Percentiles rank a stretch among this genome's conserved stretches.
phyloP scores from a whole-genome alignment of 1,140 invertebrate genomes.

The Saccostrea glomerata region DNA sequence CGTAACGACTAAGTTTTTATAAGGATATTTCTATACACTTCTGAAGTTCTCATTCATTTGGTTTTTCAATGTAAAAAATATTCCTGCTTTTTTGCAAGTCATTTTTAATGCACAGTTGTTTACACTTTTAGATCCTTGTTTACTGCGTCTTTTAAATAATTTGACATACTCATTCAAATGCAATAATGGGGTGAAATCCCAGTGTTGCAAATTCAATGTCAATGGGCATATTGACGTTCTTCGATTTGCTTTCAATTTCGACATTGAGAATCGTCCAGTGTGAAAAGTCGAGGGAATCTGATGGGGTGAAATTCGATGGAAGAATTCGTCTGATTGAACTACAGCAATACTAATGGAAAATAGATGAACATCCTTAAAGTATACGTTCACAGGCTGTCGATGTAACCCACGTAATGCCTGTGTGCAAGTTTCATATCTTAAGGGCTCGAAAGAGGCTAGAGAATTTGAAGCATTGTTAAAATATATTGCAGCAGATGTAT shows the following conservation, averaged over 20 bases:
- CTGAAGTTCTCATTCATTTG: too few species aligned
- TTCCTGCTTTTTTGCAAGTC: not conserved
- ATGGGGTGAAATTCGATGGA: slow-evolving; percentile 26
- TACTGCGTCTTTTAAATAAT: not conserved
- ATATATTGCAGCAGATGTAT: too few species aligned
- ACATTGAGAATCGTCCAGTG: slow-evolving; percentile 15
- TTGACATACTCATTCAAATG: not conserved
- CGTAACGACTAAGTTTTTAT: not conserved
- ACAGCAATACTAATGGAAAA: slow-evolving; percentile 8
- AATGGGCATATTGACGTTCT: slow-evolving; percentile 28
- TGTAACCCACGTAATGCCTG: not conserved
- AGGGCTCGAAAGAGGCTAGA: too few species aligned
- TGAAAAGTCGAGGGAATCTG: slow-evolving; percentile 33
- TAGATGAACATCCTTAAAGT: slow-evolving; percentile 32
- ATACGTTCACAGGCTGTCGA: not conserved
- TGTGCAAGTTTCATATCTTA: not conserved
- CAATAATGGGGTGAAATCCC: too few species aligned
- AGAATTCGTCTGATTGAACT: slow-evolving; percentile 2
- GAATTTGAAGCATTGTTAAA: too few species aligned
- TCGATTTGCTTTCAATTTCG: slow-evolving; percentile 31
- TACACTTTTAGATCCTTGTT: too few species aligned
- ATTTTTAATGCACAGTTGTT: not conserved
- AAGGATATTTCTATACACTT: not conserved
- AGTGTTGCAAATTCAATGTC: slow-evolving; percentile 37
- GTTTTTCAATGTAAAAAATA: too few species aligned